phyloP scores from a whole-genome alignment of 2,113 vertebrate genomes.

The Poecilia latipinna region DNA sequence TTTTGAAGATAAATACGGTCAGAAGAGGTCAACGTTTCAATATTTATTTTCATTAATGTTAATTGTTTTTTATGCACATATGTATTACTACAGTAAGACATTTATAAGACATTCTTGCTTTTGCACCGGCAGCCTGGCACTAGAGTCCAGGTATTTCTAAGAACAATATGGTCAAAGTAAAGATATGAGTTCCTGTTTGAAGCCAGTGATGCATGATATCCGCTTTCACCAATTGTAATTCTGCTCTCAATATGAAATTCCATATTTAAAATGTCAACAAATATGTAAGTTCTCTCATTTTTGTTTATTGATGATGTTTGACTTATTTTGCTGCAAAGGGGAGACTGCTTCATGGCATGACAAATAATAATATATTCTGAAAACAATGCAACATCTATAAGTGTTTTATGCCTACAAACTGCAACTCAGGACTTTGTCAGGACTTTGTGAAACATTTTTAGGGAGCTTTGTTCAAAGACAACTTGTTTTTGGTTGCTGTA shows the following conservation, averaged over 20 bases:
- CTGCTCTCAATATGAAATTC: too few species aligned
- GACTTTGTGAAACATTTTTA: not conserved
- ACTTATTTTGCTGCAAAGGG: not conserved
- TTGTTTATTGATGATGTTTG: not conserved
- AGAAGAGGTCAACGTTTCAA: too few species aligned
- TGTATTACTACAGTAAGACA: not conserved
- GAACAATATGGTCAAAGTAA: not conserved
- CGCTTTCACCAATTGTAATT: not conserved
- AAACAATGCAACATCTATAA: not conserved
- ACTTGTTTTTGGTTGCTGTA: not conserved
- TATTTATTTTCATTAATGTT: too few species aligned
- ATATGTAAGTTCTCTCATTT: not conserved
- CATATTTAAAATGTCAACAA: not conserved
- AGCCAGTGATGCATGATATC: not conserved
- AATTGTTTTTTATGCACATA: too few species aligned
- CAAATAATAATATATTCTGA: not conserved
- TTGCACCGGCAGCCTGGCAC: not conserved
- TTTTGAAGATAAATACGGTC: too few species aligned
- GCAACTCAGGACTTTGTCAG: not conserved
- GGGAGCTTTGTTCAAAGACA: not conserved
- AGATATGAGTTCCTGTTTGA: not conserved
- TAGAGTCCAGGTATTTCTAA: not conserved
- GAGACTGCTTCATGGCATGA: too few species aligned
- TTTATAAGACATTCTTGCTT: not conserved
- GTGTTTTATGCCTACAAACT: not conserved